Base-by-base conservation (phyloP, 2,797 vertebrate genomes). In the Acanthurus lineatus region DNA sequence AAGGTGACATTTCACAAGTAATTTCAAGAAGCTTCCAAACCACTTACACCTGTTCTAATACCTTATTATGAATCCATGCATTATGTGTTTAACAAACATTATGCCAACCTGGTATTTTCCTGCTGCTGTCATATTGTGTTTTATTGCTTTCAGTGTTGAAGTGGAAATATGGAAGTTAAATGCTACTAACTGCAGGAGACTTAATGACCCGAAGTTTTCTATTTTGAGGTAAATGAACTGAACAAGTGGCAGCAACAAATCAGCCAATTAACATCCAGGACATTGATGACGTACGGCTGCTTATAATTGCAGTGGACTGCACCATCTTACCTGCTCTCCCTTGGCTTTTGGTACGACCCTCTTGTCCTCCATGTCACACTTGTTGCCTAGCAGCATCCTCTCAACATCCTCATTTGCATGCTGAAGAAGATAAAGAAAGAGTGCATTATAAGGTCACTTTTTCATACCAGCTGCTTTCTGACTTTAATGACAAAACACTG, bases 321-420 rank as follows among this genome's bases (percentile, higher is more conserved):
- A 38, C 35, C 52, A 57, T 74, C 93, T 94, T 84, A 99, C 98
- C 97, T 99, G 98, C 93, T 99, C 98, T 63, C 98, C 98, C 96
- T 98, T 99, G 92, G 96, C 95, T 96, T 98, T 99, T 81, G 96
- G 96, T 93, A 99, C 98, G 69, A 99, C 96, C 95, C 98, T 95
- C 94, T 99, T 99, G 88, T 99, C 98, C 80, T 99, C 98, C 98
- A 99, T 99, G 93, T 99, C 98, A 90, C 98, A 99, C 95, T 99
- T 99, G 96, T 99, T 99, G 95, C 98, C 98, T 96, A 99, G 95
- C 96, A 99, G 96, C 98, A 99, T 99, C 92, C 98, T 96, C 95
- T 99, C 98, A 84, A 99, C 98, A 22, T 99, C 98, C 93, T 99
- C 98, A n/a, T 99, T 99, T 91, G 98, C 98, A 35, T 99, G 98